Evolutionary conservation across 2,113 vertebrate species (phyloP).

Genomic region (Aldabrachelys gigantea): DNA sequence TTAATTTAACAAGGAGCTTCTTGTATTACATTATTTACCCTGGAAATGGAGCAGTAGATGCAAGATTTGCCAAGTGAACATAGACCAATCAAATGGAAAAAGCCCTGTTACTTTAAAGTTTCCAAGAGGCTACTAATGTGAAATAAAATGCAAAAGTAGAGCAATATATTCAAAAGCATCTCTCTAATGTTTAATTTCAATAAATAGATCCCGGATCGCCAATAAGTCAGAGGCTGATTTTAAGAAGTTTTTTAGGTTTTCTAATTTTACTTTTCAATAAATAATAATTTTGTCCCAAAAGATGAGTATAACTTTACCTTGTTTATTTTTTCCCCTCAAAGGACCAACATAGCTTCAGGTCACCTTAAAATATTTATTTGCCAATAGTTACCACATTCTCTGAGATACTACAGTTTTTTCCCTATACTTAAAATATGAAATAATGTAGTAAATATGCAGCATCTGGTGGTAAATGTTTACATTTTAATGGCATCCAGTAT

Average conservation of each 20-base stretch:
- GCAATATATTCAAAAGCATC: too few species aligned
- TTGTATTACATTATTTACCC: too few species aligned
- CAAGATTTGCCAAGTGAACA: too few species aligned
- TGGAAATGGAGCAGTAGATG: too few species aligned
- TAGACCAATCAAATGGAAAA: too few species aligned
- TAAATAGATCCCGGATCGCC: too few species aligned
- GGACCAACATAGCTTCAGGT: not conserved
- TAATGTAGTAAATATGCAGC: not conserved
- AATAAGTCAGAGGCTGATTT: too few species aligned
- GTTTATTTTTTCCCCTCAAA: not conserved
- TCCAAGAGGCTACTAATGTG: too few species aligned
- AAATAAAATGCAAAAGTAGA: too few species aligned
- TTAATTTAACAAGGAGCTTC: too few species aligned
- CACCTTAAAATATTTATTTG: not conserved
- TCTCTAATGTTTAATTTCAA: too few species aligned
- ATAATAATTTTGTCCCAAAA: not conserved
- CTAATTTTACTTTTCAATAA: not conserved
- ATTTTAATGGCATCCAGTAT: not conserved
- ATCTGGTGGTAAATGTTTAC: not conserved
- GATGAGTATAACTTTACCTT: not conserved
- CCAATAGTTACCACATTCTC: not conserved
- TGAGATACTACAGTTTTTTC: not conserved
- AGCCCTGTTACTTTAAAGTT: too few species aligned
- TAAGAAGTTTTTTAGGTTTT: not conserved
- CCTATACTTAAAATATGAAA: not conserved